These are phyloP conservation scores for Pantala flavescens DNA, from an alignment of 1,140 invertebrate genomes.

Conservation along the genomic window DNA sequence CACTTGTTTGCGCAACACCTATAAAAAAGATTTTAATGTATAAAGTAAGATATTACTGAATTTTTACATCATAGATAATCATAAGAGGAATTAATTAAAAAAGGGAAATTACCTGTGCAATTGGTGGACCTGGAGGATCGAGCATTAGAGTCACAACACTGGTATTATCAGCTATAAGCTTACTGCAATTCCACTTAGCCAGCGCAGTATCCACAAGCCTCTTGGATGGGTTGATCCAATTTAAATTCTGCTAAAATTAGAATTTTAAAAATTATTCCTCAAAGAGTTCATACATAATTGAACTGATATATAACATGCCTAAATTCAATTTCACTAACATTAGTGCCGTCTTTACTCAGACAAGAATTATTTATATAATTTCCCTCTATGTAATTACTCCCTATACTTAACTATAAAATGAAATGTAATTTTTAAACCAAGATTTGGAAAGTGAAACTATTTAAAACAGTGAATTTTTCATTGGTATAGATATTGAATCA, in stretches of 20 bases:
- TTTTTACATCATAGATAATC: background rate
- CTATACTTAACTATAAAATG: too few relatives aligned
- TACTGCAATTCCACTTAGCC: constrained; percentile 58
- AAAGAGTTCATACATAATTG: background rate
- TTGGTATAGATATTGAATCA: too few relatives aligned
- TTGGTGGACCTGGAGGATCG: constrained; percentile 77
- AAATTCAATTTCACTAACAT: too few relatives aligned
- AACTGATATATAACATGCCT: background rate
- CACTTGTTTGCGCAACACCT: background rate
- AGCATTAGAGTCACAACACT: constrained; percentile 87
- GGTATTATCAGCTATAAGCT: constrained; percentile 88
- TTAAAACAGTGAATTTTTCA: too few relatives aligned
- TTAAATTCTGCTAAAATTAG: constrained; percentile 24
- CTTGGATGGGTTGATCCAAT: constrained; percentile 82
- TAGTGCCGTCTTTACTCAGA: too few relatives aligned
- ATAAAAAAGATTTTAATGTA: background rate
- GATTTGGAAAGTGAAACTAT: too few relatives aligned
- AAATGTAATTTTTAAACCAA: too few relatives aligned
- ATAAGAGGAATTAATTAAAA: background rate
- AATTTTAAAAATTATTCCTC: background rate
- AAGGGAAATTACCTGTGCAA: constrained; percentile 42
- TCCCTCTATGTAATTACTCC: too few relatives aligned
- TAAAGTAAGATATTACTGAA: background rate
- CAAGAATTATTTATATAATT: too few relatives aligned
- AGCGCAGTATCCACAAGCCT: constrained; percentile 78